phyloP scores from a whole-genome alignment of 1,140 invertebrate genomes.

The Lordiphosa mommai region DNA sequence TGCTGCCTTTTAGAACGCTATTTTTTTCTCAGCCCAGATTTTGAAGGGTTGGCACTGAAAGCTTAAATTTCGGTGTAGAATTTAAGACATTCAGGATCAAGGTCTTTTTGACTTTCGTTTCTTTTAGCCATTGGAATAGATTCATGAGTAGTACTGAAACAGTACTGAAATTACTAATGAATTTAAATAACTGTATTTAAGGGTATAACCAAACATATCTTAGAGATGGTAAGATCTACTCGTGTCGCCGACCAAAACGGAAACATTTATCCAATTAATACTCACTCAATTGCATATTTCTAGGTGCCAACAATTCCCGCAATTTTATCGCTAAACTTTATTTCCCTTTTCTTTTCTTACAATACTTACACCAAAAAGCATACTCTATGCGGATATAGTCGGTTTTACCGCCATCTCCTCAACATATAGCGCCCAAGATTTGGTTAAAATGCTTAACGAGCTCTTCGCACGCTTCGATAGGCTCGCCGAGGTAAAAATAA shows the following conservation, averaged over 20 bases:
- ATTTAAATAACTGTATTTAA: too few species aligned
- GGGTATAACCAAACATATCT: too few species aligned
- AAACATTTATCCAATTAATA: conserved; percentile 4
- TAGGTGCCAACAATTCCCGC: conserved; percentile 23
- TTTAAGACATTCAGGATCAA: too few species aligned
- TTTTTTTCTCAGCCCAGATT: too few species aligned
- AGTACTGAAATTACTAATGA: too few species aligned
- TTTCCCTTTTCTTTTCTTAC: conserved; percentile 24
- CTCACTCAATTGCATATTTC: conserved; percentile 7
- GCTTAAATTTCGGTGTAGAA: too few species aligned
- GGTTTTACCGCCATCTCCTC: conserved; percentile 97
- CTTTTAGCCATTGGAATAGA: too few species aligned
- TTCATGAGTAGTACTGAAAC: too few species aligned
- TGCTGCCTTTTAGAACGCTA: too few species aligned
- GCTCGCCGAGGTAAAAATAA: conserved; percentile 87
- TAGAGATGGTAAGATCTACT: too few species aligned
- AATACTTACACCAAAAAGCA: conserved; percentile 80
- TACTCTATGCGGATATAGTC: conserved; percentile 94
- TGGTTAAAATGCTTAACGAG: conserved; percentile 96
- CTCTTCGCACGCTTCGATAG: conserved; percentile 96
- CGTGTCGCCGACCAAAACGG: conserved; percentile 1
- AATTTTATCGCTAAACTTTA: conserved; percentile 28
- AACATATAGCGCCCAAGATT: conserved; percentile 94
- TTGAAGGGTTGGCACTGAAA: too few species aligned
- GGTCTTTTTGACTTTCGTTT: too few species aligned